Evolutionary conservation across 2,113 vertebrate genomes (phyloP).

Genomic region (Menura novaehollandiae): DNA sequence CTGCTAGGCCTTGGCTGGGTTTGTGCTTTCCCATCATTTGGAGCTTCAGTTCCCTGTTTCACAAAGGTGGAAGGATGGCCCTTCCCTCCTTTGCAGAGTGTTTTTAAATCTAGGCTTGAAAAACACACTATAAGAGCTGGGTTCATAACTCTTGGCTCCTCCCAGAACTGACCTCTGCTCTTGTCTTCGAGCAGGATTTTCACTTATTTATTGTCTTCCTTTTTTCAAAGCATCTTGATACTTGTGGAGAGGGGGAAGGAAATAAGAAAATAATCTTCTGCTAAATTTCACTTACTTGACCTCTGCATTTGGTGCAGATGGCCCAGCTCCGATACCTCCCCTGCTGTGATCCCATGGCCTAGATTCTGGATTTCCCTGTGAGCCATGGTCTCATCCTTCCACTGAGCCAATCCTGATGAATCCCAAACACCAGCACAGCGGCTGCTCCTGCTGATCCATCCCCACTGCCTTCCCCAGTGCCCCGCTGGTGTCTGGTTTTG

Average conservation of each 20-base stretch:
- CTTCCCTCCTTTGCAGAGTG: not conserved
- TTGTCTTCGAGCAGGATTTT: not conserved
- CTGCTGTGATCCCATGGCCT: not conserved
- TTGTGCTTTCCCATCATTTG: not conserved
- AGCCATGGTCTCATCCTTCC: not conserved
- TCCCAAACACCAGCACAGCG: not conserved
- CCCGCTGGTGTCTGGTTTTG: not conserved
- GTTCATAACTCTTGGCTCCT: not conserved
- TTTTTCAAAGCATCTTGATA: not conserved
- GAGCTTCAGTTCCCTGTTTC: not conserved
- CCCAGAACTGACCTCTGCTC: not conserved
- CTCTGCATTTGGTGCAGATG: not conserved
- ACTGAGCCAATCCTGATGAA: not conserved
- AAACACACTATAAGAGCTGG: not conserved
- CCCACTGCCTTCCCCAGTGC: not conserved
- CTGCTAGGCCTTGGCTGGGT: not conserved
- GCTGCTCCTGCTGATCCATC: not conserved
- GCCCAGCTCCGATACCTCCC: not conserved
- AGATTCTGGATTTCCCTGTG: not conserved
- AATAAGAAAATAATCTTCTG: not conserved
- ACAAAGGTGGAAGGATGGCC: not conserved
- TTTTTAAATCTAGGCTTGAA: not conserved
- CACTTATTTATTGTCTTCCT: not conserved
- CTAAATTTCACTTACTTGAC: not conserved
- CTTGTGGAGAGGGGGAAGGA: not conserved